Conservation (phyloP, 2,888 invertebrate species). For the Drosophila birchii region DNA sequence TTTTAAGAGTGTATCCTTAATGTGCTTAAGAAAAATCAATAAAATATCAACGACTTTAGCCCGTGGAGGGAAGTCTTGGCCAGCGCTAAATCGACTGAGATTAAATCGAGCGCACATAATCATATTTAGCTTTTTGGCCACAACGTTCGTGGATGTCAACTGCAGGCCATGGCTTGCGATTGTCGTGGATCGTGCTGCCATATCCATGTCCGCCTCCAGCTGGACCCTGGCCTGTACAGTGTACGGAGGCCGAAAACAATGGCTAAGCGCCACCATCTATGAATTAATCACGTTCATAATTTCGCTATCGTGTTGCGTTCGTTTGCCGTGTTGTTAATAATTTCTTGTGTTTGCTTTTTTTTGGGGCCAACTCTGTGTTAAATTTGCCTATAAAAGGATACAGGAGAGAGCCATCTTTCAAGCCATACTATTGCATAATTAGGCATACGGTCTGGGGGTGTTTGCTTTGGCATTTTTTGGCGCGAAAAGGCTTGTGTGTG, state of each 20-base stretch:
- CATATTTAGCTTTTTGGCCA: slow-evolving; percentile 78
- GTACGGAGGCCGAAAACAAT: slow-evolving; percentile 66
- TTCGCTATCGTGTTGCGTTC: slow-evolving; percentile 66
- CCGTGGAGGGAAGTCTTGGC: slow-evolving; percentile 36
- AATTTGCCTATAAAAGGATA: slow-evolving; percentile 65
- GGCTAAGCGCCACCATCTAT: slow-evolving; percentile 81
- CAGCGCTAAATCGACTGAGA: slow-evolving; percentile 62
- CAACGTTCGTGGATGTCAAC: slow-evolving; percentile 72
- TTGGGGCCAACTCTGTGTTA: slow-evolving; percentile 54
- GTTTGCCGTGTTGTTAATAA: slow-evolving; percentile 53
- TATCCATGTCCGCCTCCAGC: slow-evolving; percentile 25
- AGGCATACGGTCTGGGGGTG: slow-evolving; percentile 65
- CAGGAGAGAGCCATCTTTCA: slow-evolving; percentile 43
- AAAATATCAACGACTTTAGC: slow-evolving; percentile 36
- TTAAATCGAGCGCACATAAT: slow-evolving; percentile 80
- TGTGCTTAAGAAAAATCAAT: slow-evolving; percentile 54
- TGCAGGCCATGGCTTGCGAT: slow-evolving; percentile 52
- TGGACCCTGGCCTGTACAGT: slow-evolving; percentile 7
- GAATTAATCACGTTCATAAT: slow-evolving; percentile 82
- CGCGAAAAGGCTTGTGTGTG: slow-evolving; percentile 79
- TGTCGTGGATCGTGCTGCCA: slow-evolving; percentile 66
- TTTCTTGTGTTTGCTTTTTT: slow-evolving; percentile 46
- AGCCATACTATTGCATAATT: slow-evolving; percentile 71
- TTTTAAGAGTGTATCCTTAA: background rate
- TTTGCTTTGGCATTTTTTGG: slow-evolving; percentile 70